Percentiles rank a stretch among this genome's conserved stretches.
Conservation (phyloP, 2,888 invertebrate species). For the Yponomeuta malinellus region DNA sequence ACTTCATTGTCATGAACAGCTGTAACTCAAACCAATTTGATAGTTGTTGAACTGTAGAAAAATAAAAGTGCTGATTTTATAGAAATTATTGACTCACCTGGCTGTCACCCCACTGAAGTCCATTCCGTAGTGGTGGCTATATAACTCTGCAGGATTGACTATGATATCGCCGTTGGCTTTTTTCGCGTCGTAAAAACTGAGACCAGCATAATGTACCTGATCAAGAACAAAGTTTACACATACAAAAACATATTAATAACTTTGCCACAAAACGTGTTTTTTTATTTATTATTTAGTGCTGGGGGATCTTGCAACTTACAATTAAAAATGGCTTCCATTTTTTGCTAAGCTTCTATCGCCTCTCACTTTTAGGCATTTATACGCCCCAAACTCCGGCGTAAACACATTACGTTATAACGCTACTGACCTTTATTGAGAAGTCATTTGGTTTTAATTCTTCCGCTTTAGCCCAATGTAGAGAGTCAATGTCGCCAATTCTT, state of each 20-base stretch:
- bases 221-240: too few relatives aligned
- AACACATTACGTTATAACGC: background rate
- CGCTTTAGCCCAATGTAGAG: slow-evolving; percentile 38
- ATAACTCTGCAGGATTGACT: slow-evolving; percentile 15
- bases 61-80: background rate
- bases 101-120: slow-evolving; percentile 47
- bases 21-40: too few relatives aligned
- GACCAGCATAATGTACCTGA: slow-evolving; percentile 29
- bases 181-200: slow-evolving; percentile 33
- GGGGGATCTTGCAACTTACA: too few relatives aligned
- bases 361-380: too few relatives aligned
- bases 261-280: too few relatives aligned
- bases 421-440: slow-evolving; percentile 35
- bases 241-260: too few relatives aligned
- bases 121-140: slow-evolving; percentile 30
- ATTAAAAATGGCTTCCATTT: too few relatives aligned
- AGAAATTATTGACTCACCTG: slow-evolving; percentile 26
- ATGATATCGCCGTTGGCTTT: slow-evolving; percentile 29
- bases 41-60: too few relatives aligned
- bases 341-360: too few relatives aligned
- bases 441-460: slow-evolving; percentile 24
- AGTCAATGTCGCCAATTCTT: slow-evolving; percentile 30
- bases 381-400: too few relatives aligned
- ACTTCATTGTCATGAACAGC: too few relatives aligned
- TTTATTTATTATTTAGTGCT: too few relatives aligned